Evolutionary conservation across 1,140 invertebrate species (phyloP).

Genomic region (Pteromalus puparum): DNA sequence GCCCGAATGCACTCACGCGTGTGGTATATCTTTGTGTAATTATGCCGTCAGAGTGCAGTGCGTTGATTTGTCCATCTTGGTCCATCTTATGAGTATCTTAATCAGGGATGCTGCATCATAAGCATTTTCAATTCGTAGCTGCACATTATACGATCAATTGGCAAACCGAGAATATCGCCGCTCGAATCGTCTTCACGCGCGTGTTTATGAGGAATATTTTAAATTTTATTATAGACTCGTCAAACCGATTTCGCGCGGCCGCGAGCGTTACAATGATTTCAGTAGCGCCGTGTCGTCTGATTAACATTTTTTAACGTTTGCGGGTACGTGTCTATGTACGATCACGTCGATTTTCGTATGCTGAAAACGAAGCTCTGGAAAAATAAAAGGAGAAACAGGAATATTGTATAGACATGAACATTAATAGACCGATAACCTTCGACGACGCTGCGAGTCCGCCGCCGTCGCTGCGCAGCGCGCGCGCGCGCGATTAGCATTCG

Average conservation of each 20-base stretch:
- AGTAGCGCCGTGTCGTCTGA: background rate
- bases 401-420: constrained; percentile 60
- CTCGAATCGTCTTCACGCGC: background rate
- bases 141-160: background rate
- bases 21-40: too few species aligned
- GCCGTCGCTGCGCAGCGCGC: constrained; percentile 12
- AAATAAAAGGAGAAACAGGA: constrained; percentile 52
- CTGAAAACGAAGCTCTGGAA: constrained; percentile 17
- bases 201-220: background rate
- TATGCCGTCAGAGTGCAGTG: background rate
- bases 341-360: constrained; percentile 25
- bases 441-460: constrained; percentile 63
- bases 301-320: constrained; percentile 5
- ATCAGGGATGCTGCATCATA: background rate
- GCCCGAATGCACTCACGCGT: too few species aligned
- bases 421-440: constrained; percentile 70
- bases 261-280: constrained; percentile 40
- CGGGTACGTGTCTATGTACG: background rate
- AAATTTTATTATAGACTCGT: constrained; percentile 43
- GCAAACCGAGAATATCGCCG: background rate
- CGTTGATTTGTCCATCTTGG: background rate
- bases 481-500: constrained; percentile 70
- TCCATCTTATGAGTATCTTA: background rate
- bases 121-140: background rate
- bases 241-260: constrained; percentile 19